Base-by-base conservation (phyloP, 2,113 vertebrate genomes). In the Nibea coibor region DNA sequence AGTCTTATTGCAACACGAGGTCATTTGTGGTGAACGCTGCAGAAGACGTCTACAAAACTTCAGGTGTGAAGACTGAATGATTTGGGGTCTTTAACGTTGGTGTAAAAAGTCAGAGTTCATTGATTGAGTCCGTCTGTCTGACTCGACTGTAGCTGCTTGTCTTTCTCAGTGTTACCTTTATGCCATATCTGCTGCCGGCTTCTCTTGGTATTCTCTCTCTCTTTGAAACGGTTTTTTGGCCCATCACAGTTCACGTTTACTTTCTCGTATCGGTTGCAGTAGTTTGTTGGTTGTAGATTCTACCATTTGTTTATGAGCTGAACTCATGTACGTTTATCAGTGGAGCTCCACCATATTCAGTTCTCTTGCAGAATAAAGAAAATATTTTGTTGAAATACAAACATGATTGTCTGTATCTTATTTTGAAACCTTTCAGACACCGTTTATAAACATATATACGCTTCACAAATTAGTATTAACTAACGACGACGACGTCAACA, bases 321-420 rank as follows among this genome's bases (percentile, higher is more conserved):
- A 93, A 90, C 87, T 93, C 64, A 47, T 90, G 82, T 93, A 89
- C 87, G 87, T 90, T 88, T 89, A 83, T 93, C 89, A 92, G 89
- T 91, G 89, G 91, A 93, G 88, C 81, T 91, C 89, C 90, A 92
- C 91, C 78, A 89, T 84, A 87, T 90, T 91, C 85, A 78, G 87
- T 84, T 87, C 73, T 85, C 72, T 93, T 85, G 89, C 89, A 91
- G 88, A 95, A 94, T 94, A 94, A 94, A 95, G 88, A 93, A 84
- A 93, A 92, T 94, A 94, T 94, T 95, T 95, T 95, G 82, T 91
- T 92, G 85, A 94, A 90, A 83, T 91, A 91, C 90, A 93, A 87
- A 83, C 11, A 63, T 20, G 14, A 15, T 14, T 62, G 15, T 76
- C 20, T 80, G 66, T 31, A 11, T 59, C 58, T 59, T 31, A 14